Conservation (phyloP, 2,797 vertebrate genomes). For the Cynopterus sphinx region DNA sequence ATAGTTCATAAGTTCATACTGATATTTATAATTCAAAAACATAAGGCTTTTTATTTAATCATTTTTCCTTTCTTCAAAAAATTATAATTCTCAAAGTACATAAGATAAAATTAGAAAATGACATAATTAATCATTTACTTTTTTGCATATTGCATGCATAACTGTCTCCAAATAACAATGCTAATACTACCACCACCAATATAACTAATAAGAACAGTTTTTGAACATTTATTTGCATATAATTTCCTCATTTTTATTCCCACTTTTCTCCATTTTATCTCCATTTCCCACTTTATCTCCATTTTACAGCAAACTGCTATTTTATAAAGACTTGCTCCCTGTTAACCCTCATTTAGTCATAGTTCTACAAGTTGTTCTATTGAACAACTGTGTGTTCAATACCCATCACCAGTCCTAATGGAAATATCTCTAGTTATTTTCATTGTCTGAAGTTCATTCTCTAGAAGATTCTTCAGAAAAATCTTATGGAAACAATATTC, state of each 20-base stretch:
- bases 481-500: neutral
- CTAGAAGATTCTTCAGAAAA: neutral
- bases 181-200: neutral
- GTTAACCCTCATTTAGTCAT: neutral
- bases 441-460: neutral
- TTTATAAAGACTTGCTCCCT: neutral
- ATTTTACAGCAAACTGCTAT: neutral
- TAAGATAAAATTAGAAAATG: neutral
- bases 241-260: neutral
- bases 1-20: neutral
- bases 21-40: neutral
- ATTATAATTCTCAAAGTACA: neutral
- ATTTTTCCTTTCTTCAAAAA: conserved; percentile 1
- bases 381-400: neutral
- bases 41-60: neutral
- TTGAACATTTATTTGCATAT: neutral
- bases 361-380: neutral
- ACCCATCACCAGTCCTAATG: neutral
- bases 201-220: neutral
- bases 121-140: neutral
- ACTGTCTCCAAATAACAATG: neutral
- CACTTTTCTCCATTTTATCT: neutral
- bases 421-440: neutral
- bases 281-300: neutral
- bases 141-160: neutral